phyloP scores from a whole-genome alignment of 2,113 vertebrate genomes.

The Callipepla californica region DNA sequence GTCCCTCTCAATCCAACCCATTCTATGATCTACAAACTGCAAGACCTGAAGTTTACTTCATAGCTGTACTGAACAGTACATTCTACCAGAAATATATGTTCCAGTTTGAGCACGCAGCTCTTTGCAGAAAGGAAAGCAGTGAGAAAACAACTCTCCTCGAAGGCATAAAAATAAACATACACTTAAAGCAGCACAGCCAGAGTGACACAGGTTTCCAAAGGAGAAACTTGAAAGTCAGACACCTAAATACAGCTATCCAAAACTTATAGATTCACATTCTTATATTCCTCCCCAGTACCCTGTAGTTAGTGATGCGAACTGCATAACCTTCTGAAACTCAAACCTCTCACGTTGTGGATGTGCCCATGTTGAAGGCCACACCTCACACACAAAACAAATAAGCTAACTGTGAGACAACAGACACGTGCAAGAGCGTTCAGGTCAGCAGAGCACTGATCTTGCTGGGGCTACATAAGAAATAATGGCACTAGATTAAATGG shows the following conservation, averaged over 20 bases:
- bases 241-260: not conserved
- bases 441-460: not conserved
- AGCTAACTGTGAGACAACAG: not conserved
- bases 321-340: not conserved
- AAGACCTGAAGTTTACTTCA: not conserved
- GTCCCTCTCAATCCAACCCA: no score
- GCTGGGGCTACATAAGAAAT: not conserved
- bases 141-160: not conserved
- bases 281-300: accelerated
- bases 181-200: not conserved
- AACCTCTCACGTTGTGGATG: not conserved
- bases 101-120: not conserved
- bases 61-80: not conserved
- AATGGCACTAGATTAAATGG: not conserved
- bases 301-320: not conserved
- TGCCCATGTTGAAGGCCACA: not conserved
- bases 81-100: not conserved
- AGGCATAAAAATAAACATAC: not conserved
- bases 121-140: not conserved
- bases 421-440: not conserved
- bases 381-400: not conserved
- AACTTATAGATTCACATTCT: not conserved
- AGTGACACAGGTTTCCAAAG: not conserved
- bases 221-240: not conserved
- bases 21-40: not conserved